Evolutionary conservation across 2,888 invertebrate genomes (phyloP).

Genomic region (Limnephilus marmoratus): DNA sequence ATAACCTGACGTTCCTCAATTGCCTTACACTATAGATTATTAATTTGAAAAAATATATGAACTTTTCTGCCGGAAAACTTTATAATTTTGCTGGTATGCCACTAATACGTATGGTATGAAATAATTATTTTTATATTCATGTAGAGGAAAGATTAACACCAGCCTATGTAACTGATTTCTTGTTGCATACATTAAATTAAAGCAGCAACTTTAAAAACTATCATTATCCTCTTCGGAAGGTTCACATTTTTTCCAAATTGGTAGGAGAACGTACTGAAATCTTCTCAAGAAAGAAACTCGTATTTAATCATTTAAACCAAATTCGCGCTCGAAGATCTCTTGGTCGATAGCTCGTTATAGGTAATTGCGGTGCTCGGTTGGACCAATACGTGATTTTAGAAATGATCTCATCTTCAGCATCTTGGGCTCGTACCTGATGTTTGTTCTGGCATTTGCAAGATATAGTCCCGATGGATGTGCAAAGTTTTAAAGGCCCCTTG

Average conservation of each 20-base stretch:
- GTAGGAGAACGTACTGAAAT: slow-evolving; percentile 25
- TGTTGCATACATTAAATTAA: background rate
- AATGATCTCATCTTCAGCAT: slow-evolving; percentile 54
- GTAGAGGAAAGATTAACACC: background rate
- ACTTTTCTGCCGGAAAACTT: too few relatives aligned
- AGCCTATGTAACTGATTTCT: background rate
- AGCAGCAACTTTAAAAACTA: background rate
- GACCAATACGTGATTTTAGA: slow-evolving; percentile 53
- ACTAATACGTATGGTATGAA: too few relatives aligned
- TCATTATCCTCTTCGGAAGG: background rate
- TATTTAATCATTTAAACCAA: slow-evolving; percentile 29
- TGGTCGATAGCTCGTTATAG: slow-evolving; percentile 21
- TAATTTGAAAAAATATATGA: too few relatives aligned
- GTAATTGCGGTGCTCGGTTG: slow-evolving; percentile 46
- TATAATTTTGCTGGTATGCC: background rate
- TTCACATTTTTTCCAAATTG: background rate
- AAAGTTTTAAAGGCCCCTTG: slow-evolving; percentile 25
- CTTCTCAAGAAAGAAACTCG: background rate
- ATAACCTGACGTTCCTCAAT: too few relatives aligned
- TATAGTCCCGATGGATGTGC: background rate
- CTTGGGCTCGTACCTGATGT: slow-evolving; percentile 24
- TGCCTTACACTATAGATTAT: too few relatives aligned
- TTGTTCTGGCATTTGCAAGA: slow-evolving; percentile 32
- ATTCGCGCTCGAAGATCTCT: background rate
- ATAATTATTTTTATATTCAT: background rate